phyloP scores from a whole-genome alignment of 2,113 vertebrate genomes.

The Grammomys dolichurus region DNA sequence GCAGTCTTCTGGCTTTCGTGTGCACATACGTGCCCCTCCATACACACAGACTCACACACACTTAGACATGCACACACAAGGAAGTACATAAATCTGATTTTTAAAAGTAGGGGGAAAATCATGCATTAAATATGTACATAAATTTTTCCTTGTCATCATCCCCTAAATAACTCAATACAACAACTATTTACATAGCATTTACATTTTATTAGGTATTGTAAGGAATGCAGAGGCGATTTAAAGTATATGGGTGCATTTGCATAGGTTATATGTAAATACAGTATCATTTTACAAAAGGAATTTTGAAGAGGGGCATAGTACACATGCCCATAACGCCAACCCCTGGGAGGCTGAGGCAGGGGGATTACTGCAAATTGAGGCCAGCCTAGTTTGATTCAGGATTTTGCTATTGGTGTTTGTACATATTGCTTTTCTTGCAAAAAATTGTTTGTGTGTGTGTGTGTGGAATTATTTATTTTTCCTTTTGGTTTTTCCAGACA shows the following conservation, averaged over 20 bases:
- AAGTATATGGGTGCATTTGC: neutral
- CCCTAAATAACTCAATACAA: slow-evolving; percentile 31
- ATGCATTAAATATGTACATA: slow-evolving; percentile 21
- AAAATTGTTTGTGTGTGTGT: neutral
- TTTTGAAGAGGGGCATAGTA: neutral
- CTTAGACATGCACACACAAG: neutral
- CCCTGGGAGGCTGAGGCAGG: neutral
- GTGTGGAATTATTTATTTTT: neutral
- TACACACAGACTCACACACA: neutral
- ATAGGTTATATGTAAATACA: slow-evolving; percentile 12
- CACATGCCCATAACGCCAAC: no score
- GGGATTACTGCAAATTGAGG: neutral
- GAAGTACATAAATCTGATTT: neutral
- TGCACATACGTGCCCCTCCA: neutral
- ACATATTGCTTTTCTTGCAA: neutral
- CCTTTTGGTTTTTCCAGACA: neutral
- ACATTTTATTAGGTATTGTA: slow-evolving; percentile 31
- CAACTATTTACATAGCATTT: slow-evolving; percentile 42
- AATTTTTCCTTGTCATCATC: slow-evolving; percentile 6
- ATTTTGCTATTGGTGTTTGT: neutral
- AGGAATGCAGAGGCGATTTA: neutral
- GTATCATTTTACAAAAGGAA: neutral
- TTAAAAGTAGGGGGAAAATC: neutral
- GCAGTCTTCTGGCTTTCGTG: neutral
- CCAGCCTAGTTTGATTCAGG: neutral